Conservation (phyloP, 2,888 invertebrate genomes). For the Hirudinaria manillensis region DNA sequence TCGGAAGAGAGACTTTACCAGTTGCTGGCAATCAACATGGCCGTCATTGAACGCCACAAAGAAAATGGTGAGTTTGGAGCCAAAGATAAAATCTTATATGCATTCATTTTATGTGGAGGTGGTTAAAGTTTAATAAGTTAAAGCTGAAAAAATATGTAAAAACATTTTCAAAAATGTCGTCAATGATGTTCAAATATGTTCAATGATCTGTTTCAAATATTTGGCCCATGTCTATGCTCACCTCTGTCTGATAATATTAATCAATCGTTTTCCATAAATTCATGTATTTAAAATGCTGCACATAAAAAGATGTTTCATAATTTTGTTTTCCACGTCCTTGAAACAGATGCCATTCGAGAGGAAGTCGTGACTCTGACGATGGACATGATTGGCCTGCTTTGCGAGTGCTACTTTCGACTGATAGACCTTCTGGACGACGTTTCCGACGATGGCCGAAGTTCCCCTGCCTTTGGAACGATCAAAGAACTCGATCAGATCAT, state of each 20-base stretch:
- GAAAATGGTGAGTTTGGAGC: constrained; percentile 27
- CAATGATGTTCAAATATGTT: too few relatives aligned
- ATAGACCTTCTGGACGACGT: background rate
- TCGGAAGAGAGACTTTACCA: background rate
- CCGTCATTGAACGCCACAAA: constrained; percentile 23
- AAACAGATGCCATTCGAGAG: background rate
- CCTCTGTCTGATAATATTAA: too few relatives aligned
- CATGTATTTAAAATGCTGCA: too few relatives aligned
- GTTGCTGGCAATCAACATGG: background rate
- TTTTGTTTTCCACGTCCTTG: too few relatives aligned
- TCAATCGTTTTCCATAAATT: too few relatives aligned
- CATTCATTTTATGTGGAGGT: too few relatives aligned
- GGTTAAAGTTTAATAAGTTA: too few relatives aligned
- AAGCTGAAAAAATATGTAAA: too few relatives aligned
- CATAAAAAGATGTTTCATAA: too few relatives aligned
- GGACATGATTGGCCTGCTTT: constrained; percentile 7
- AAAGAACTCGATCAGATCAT: background rate
- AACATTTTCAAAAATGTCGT: too few relatives aligned
- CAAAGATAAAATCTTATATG: background rate
- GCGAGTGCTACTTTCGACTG: background rate
- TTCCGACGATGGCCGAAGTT: background rate
- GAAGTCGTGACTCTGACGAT: background rate
- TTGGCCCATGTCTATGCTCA: too few relatives aligned
- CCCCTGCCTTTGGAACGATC: background rate
- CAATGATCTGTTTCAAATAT: too few relatives aligned